Conservation (phyloP, 2,888 invertebrate genomes). For the Reticulitermes lucifugus region DNA sequence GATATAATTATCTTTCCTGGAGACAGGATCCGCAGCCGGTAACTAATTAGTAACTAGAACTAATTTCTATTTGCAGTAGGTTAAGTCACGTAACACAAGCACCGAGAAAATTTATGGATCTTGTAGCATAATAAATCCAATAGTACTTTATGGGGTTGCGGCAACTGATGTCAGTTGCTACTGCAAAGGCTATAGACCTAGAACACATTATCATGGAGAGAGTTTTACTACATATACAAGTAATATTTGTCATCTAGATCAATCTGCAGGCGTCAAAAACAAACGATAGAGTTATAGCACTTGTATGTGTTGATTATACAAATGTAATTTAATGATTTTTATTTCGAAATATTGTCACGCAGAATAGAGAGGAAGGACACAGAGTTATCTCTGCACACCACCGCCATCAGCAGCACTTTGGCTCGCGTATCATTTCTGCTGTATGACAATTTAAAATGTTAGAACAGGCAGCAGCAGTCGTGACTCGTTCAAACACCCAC, state of each 20-base stretch:
- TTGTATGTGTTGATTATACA: background rate
- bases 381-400: background rate
- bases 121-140: background rate
- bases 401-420: background rate
- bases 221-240: background rate
- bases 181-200: background rate
- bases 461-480: background rate
- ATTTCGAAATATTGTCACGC: background rate
- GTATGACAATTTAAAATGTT: slow-evolving; percentile 17
- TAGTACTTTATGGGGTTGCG: background rate
- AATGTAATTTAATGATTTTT: background rate
- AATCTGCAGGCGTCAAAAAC: background rate
- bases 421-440: background rate
- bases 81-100: background rate
- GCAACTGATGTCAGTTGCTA: background rate
- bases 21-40: background rate
- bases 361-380: background rate
- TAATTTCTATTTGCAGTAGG: background rate
- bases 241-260: background rate
- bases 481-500: slow-evolving; percentile 4
- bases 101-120: background rate
- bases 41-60: background rate
- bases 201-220: background rate
- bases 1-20: background rate
- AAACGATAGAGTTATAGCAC: background rate